phyloP scores from a whole-genome alignment of 2,797 vertebrate species.

The Coregonus sp. region DNA sequence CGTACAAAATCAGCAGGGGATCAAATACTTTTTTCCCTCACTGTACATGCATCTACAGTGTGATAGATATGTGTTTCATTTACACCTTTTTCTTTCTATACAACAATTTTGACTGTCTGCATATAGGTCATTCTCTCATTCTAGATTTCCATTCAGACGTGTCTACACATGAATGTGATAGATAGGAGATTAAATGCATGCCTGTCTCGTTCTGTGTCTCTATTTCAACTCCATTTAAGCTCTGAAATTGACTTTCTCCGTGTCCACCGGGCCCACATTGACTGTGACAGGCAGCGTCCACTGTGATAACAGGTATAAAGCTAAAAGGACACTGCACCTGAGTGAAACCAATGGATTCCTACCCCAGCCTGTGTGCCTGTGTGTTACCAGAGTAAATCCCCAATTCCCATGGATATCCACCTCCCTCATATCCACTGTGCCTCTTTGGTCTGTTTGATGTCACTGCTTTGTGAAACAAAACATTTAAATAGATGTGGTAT shows the following conservation, averaged over 20 bases:
- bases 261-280: not conserved
- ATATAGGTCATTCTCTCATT: not conserved
- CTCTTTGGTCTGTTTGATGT: not conserved
- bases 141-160: not conserved
- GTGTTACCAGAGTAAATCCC: not conserved
- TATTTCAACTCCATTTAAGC: not conserved
- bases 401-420: not conserved
- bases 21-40: no score
- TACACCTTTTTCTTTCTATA: not conserved
- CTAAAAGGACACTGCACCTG: not conserved
- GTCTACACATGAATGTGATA: not conserved
- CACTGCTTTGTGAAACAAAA: conserved; percentile 8
- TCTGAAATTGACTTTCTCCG: not conserved
- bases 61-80: not conserved
- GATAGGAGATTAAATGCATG: not conserved
- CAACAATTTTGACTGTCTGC: not conserved
- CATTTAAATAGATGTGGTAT: not conserved
- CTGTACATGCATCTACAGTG: not conserved
- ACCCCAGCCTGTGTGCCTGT: not conserved
- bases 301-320: not conserved
- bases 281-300: not conserved
- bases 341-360: not conserved
- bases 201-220: not conserved
- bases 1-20: no score
- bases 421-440: not conserved